Evolutionary conservation across 35 echinoderm and acorn worm genomes (phyloP).

Genomic region (Ophiothrix spiculata): DNA sequence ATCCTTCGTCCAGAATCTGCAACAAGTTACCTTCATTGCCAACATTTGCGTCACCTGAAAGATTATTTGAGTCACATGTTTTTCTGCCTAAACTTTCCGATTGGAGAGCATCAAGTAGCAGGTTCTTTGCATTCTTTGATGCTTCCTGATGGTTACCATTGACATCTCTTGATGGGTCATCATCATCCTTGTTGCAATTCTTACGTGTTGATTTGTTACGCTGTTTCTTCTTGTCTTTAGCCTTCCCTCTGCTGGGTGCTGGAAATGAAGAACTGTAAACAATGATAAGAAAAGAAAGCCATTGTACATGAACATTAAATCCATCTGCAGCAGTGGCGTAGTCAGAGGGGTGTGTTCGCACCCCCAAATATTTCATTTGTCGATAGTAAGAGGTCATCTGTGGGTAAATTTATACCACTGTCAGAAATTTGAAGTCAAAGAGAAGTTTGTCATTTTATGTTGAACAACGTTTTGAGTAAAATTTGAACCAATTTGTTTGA

Average conservation of each 20-base stretch:
- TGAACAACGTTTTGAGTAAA: too few species aligned
- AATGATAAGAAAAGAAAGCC: background rate
- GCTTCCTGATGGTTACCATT: background rate
- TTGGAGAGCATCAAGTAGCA: background rate
- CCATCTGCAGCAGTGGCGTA: too few species aligned
- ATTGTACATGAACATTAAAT: too few species aligned
- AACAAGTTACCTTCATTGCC: constrained; percentile 21
- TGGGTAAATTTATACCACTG: too few species aligned
- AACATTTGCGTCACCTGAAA: background rate
- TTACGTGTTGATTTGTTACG: background rate
- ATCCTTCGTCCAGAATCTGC: constrained; percentile 40
- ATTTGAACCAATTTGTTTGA: too few species aligned
- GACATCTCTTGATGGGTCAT: background rate
- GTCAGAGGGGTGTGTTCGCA: too few species aligned
- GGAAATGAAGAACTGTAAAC: constrained; percentile 38
- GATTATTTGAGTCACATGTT: background rate
- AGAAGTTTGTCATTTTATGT: too few species aligned
- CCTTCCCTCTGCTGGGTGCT: constrained; percentile 4
- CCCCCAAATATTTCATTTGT: too few species aligned
- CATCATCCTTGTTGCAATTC: background rate
- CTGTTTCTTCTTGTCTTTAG: background rate
- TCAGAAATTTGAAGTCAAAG: too few species aligned
- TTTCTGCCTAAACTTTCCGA: background rate
- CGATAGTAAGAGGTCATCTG: too few species aligned
- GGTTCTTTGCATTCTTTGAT: background rate